Base-by-base conservation (phyloP, 2,888 invertebrate species). In the Phania funesta region DNA sequence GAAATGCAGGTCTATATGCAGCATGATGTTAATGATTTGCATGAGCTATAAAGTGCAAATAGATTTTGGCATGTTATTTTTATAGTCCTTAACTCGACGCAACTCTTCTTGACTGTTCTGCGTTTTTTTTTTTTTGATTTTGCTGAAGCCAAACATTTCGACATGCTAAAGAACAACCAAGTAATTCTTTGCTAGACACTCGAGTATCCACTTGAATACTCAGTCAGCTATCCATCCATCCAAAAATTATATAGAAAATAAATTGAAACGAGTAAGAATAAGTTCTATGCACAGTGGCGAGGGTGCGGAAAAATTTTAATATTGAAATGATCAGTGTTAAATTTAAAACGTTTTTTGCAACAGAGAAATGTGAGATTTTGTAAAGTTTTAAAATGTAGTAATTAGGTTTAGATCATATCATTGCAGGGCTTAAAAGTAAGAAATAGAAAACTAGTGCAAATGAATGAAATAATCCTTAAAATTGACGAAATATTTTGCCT, bases 161-260 rank as follows among this genome's bases (percentile, higher is more conserved):
- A 81, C 76, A 77, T 60, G 41, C 50, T 41, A 41, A 58, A 77
- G 48, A 73, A 77, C 64, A 73, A 46, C 18, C 74, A 74, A 74
- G 74, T 65, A 74, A 64, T 68, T 64, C 77, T 81, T 68, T 48
- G 67, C 44, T 50, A 67, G 81, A 81, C 81, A 77, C 68, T 81
- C 62, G 29, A 77, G 81, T 67, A 81, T 77, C 64, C 77, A 77
- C 81, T 77, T 73, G 77, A 73, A 73, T 73, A 62, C 77, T 64
- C 60, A 56, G 44, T 64, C 22, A 67, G 58, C 52, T 60, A 73
- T 44, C 79, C 70, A 80, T 80, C 74, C 64, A 80, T 75, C 58
- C 48, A 75, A 73, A 73, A 71, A 56, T 64, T 79, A 44, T 73
- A 65, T 71, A 48, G 50, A 71, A 76, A 67, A 76, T 60, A 73